Evolutionary conservation across 2,113 vertebrate genomes (phyloP), one percentile per base, ranked within the genome.

Genomic region (Campylomormyrus numenius): DNA sequence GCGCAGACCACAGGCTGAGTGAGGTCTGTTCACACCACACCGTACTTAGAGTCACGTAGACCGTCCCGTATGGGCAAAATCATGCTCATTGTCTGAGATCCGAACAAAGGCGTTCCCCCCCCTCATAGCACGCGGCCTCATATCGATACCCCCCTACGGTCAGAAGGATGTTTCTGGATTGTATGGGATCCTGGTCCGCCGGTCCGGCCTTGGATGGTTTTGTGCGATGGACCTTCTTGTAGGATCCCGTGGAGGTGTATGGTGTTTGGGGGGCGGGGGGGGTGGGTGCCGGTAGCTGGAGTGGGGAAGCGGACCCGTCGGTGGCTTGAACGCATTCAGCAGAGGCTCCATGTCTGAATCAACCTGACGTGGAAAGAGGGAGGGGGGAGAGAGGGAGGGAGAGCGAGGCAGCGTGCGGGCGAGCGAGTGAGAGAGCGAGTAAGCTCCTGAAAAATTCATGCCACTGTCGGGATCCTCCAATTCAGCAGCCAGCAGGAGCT

Each of bases 391-490:
- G 10, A 46, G 89, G 39, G 77, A 56, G 49, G 7, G 66, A 21
- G 50, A 39, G 77, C 50, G 31, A 42, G 89, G 13, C n/a, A 24
- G 39, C 8, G 35, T 6, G 31, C 8, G 53, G 15, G 35, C 11
- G 19, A 83, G 88, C 48, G 11, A 56, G 80, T 11, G 46, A 89
- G 46, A 89, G 66, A 50, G 66, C 77, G 88, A 85, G 39, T 21
- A 42, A 89, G 77, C 89, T 89, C 74, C 80, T 89, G 89, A 89
- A 89, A 89, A 89, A 89, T 89, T 89, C 80, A 89, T 89, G 80
- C 77, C 80, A 89, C 89, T 89, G 77, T 83, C 53, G 58, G 80
- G 74, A 42, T 85, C 52, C 50, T 77, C 83, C 89, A 85, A 85
- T 89, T 89, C 89, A 80, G 77, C 89, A 85, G 77, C 56, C 89